Evolutionary conservation across 2,797 vertebrate genomes (phyloP).

Genomic region (Malurus splendens): DNA sequence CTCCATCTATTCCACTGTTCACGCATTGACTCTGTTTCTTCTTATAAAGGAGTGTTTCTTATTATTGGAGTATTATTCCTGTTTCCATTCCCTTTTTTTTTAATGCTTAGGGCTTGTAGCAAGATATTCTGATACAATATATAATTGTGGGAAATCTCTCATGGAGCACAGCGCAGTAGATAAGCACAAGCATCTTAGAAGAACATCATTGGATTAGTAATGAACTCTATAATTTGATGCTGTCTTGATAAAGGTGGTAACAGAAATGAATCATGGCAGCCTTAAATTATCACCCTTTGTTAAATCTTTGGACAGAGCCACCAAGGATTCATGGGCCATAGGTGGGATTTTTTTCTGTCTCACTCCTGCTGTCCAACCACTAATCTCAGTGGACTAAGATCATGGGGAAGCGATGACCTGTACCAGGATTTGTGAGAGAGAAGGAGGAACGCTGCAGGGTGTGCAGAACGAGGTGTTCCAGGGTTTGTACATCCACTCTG

Average conservation of each 20-base stretch:
- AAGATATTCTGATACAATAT: background rate
- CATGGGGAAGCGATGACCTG: background rate
- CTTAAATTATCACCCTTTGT: background rate
- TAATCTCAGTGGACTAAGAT: background rate
- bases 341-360: background rate
- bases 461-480: fast-evolving
- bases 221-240: background rate
- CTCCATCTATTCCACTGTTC: background rate
- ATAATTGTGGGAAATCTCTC: background rate
- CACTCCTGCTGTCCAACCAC: background rate
- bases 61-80: background rate
- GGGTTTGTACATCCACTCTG: background rate
- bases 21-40: background rate
- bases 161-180: background rate
- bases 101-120: background rate
- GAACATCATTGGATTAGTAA: background rate
- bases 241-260: background rate
- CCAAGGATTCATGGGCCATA: background rate
- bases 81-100: background rate
- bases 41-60: background rate
- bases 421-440: background rate
- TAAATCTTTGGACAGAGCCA: background rate
- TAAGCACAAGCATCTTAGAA: background rate
- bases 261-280: background rate
- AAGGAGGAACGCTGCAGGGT: background rate